Evolutionary conservation across 2,797 vertebrate species (phyloP), one percentile per base, ranked within the genome.

Genomic region (Silurus aristotelis): DNA sequence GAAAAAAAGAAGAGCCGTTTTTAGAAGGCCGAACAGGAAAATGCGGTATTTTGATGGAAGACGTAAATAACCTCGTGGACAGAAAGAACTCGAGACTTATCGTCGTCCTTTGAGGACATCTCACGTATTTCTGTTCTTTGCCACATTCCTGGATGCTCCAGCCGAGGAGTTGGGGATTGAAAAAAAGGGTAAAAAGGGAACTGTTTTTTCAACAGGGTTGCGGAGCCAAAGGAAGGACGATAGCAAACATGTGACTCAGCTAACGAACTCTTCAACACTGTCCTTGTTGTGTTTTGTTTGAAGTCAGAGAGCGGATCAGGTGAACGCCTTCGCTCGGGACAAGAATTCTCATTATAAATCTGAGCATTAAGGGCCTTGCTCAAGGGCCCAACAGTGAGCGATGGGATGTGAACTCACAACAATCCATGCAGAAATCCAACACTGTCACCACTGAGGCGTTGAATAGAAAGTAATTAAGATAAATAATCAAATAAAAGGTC

Each of bases 11-110:
- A 19, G 48, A 61, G 31, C 71, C 13, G 27, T 48, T 84, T 84
- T 84, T 68, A 79, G 67, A 6, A 61, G 55, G 58, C 55, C 58
- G 14, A 48, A 85, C n/a, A 56, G 79, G 71, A 86, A 82, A 82
- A 77, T 77, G 84, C 43, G 55, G 73, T 78, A 43, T 77, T 67
- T 61, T 27, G 20, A 56, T 77, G 66, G 38, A 61, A 61, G 22
- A 71, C 58, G 48, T 71, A 68, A 71, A 58, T 60, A 48, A 80
- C 83, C 83, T 46, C 22, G 19, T 67, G 38, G 66, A 80, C 55
- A 79, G 43, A 70, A 61, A 79, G 64, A 56, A 58, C 75, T 19
- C 67, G 52, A 22, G 78, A 66, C 61, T 66, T 43, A 5, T 17
- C 43, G 25, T 14, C 15, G 43, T 80, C 43, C 56, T 77, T 77